Conservation (phyloP, 2,113 vertebrate genomes). For the Pitta sordida region DNA sequence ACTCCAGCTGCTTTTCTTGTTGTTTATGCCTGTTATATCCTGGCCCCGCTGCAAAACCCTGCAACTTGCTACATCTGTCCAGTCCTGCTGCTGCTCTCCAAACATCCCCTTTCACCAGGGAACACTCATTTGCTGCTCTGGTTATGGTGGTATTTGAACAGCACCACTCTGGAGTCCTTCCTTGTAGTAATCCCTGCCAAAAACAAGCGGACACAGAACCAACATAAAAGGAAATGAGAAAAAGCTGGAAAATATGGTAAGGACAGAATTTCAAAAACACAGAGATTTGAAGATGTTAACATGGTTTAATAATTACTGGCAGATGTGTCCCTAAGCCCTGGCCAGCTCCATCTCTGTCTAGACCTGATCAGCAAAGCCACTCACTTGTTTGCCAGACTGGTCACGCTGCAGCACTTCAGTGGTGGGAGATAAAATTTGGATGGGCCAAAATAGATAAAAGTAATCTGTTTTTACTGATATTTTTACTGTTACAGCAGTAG, state of each 20-base stretch:
- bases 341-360: background rate
- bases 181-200: background rate
- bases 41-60: background rate
- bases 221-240: fast-evolving
- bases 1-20: background rate
- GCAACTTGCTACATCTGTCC: fast-evolving
- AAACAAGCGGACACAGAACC: background rate
- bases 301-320: background rate
- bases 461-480: background rate
- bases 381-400: background rate
- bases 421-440: background rate
- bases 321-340: background rate
- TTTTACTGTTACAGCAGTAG: background rate
- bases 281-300: background rate
- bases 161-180: background rate
- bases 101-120: background rate
- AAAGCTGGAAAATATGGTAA: background rate
- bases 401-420: background rate
- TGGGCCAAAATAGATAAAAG: background rate
- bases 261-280: background rate
- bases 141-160: background rate
- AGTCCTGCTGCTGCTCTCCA: background rate
- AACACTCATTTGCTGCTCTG: background rate
- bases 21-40: background rate
- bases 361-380: background rate